A percentile compares a stretch with the other conserved stretches of the same genome.
Evolutionary conservation across 2,888 invertebrate species (phyloP).

Genomic region (Lingula anatina): DNA sequence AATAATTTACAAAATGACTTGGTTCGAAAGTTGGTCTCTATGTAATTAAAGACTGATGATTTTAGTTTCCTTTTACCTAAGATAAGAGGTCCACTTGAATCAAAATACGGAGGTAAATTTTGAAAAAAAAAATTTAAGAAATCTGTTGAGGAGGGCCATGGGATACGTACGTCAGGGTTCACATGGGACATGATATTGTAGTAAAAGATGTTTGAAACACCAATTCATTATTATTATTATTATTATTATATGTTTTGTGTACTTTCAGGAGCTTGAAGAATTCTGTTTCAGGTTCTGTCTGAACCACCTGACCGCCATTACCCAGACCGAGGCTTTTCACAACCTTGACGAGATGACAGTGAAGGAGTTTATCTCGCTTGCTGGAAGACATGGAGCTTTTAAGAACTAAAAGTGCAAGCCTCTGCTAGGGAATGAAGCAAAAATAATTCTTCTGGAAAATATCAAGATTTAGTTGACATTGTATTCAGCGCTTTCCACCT

Average conservation of each 20-base stretch:
- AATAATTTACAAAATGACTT: background rate
- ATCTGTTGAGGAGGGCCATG: background rate
- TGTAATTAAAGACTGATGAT: no score
- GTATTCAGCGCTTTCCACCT: no score
- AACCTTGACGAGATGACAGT: slow-evolving; percentile 58
- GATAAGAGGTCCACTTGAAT: no score
- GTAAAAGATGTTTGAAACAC: no score
- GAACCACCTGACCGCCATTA: slow-evolving; percentile 62
- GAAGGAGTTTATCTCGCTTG: slow-evolving; percentile 58
- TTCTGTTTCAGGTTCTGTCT: slow-evolving; percentile 62
- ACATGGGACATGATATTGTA: background rate
- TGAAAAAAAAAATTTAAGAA: background rate
- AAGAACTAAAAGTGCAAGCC: slow-evolving; percentile 33
- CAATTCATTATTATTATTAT: no score
- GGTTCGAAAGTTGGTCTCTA: no score
- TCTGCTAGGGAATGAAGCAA: no score
- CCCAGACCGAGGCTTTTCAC: slow-evolving; percentile 58
- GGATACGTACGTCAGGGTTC: slow-evolving; percentile 1
- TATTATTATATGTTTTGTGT: no score
- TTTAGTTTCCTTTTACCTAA: no score
- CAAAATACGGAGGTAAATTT: no score
- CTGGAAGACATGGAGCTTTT: slow-evolving; percentile 52
- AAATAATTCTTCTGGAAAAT: no score
- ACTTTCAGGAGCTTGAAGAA: slow-evolving; percentile 59
- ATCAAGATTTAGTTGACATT: no score